Evolutionary conservation across 2,113 vertebrate genomes (phyloP).

Genomic region (Percina caprodes): DNA sequence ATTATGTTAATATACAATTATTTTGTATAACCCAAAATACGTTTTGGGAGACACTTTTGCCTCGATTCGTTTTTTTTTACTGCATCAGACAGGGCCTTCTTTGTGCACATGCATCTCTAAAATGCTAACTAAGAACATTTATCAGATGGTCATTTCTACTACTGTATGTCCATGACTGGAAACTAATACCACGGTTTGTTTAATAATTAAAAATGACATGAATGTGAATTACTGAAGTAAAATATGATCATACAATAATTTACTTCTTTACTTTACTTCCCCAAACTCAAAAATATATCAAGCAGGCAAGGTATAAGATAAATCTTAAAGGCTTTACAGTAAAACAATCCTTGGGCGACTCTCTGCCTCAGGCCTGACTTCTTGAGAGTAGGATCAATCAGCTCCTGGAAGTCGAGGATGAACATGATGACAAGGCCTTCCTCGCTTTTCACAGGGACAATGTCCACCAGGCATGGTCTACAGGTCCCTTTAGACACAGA

Average conservation of each 20-base stretch:
- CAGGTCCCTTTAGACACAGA: constrained; percentile 86
- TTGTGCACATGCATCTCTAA: background rate
- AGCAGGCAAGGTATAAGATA: background rate
- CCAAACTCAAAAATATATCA: background rate
- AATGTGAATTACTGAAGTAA: background rate
- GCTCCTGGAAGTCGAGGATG: constrained; percentile 98
- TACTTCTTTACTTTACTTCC: background rate
- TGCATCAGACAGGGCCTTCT: background rate
- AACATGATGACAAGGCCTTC: constrained; percentile 96
- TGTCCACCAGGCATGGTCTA: constrained; percentile 93
- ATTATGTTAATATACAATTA: background rate
- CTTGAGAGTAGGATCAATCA: constrained; percentile 78
- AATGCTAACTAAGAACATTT: background rate
- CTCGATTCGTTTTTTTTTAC: background rate
- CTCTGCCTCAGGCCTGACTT: constrained; percentile 87
- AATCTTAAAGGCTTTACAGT: constrained; percentile 63
- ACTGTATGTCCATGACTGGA: no score
- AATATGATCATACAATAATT: background rate
- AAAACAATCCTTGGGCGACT: constrained; percentile 88
- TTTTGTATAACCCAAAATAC: background rate
- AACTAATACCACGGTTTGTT: no score
- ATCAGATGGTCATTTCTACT: background rate
- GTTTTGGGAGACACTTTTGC: background rate
- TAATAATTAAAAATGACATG: no score
- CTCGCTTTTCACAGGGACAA: constrained; percentile 96